Evolutionary conservation across 2,113 vertebrate species (phyloP).

Genomic region (Microcebus murinus): DNA sequence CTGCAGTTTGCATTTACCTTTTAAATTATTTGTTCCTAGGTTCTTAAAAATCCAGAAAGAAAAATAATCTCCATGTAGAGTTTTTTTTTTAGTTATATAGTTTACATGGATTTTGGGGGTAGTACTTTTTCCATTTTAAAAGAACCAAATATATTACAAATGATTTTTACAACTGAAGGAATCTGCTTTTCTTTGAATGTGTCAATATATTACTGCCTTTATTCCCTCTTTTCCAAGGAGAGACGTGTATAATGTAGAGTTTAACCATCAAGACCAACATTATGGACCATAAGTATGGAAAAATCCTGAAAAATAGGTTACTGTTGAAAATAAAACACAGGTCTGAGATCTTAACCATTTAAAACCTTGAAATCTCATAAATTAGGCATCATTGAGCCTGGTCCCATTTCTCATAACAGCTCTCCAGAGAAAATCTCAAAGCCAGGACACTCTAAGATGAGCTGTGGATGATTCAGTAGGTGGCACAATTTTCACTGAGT

Average conservation of each 20-base stretch:
- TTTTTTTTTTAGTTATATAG: neutral
- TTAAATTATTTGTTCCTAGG: conserved; percentile 10
- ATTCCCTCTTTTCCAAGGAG: conserved; percentile 10
- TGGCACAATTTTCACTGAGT: conserved; percentile 84
- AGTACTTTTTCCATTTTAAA: conserved; percentile 5
- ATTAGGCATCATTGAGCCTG: conserved; percentile 71
- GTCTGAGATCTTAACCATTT: conserved; percentile 63
- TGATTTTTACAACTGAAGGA: neutral
- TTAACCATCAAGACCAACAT: neutral
- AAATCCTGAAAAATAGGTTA: conserved; percentile 19
- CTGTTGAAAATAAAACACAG: conserved; percentile 55
- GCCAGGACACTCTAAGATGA: conserved; percentile 70
- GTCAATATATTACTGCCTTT: neutral
- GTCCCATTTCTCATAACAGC: conserved; percentile 70
- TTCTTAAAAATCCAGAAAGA: neutral
- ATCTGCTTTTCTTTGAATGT: neutral
- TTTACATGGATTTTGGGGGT: neutral
- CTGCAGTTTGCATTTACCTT: conserved; percentile 27
- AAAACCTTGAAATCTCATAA: conserved; percentile 73
- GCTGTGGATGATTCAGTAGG: conserved; percentile 82
- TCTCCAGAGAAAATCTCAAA: conserved; percentile 82
- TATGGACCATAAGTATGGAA: neutral
- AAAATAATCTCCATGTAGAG: neutral
- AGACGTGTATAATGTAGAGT: neutral
- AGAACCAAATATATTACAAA: neutral